phyloP scores from a whole-genome alignment of 2,888 invertebrate genomes.

The Acrobasis consociella region DNA sequence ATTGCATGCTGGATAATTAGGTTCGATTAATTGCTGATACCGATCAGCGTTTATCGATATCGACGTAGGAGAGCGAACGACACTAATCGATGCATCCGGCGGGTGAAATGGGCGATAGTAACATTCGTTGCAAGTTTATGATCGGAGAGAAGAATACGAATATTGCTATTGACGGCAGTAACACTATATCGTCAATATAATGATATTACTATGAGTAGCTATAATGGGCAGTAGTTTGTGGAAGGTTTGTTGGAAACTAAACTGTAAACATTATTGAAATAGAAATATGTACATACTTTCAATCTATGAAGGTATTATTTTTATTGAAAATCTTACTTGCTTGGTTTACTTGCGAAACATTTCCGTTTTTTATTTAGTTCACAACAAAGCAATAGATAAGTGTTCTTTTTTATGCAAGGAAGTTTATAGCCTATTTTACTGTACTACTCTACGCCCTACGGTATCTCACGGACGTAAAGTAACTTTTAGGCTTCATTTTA shows the following conservation, averaged over 20 bases:
- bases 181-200: neutral
- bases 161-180: neutral
- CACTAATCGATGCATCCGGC: slow-evolving; percentile 23
- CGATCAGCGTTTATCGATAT: slow-evolving; percentile 31
- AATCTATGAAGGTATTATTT: neutral
- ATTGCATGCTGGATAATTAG: slow-evolving; percentile 28
- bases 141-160: neutral
- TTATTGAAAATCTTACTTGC: neutral
- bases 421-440: no score
- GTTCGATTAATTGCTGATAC: slow-evolving; percentile 37
- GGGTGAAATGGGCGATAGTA: slow-evolving; percentile 18
- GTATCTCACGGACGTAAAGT: no score
- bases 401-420: no score
- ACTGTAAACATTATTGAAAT: neutral
- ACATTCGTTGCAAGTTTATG: slow-evolving; percentile 12
- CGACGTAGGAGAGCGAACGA: slow-evolving; percentile 21
- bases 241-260: neutral
- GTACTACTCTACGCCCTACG: no score
- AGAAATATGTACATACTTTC: neutral
- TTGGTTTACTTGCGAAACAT: no score
- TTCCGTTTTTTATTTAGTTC: no score
- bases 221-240: neutral
- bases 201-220: neutral
- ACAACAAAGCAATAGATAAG: no score
- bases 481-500: no score